These are phyloP conservation scores for Sturnira hondurensis DNA, from an alignment of 2,113 vertebrate genomes.

Conservation along the genomic window DNA sequence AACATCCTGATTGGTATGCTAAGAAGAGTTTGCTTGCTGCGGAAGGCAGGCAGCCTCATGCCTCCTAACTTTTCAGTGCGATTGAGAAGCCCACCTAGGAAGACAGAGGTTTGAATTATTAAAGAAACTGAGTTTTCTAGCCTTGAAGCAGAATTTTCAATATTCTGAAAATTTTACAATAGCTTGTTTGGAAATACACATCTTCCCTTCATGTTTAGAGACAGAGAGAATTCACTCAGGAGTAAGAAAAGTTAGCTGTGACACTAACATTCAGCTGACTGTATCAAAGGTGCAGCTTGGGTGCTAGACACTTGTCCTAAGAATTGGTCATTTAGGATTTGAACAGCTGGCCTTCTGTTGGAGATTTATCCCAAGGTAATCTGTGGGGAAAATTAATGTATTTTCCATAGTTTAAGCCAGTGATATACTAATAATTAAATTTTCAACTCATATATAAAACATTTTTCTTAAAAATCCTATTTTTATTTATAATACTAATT, in stretches of 20 bases:
- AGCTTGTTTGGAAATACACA: slow-evolving; percentile 32
- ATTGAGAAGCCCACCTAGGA: slow-evolving; percentile 56
- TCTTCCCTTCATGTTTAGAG: background rate
- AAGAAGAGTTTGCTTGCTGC: slow-evolving; percentile 42
- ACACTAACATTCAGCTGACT: background rate
- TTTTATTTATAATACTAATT: background rate
- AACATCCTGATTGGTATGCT: slow-evolving; percentile 41
- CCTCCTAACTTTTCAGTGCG: slow-evolving; percentile 26
- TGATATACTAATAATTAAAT: background rate
- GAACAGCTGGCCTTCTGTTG: background rate
- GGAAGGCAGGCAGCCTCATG: slow-evolving; percentile 38
- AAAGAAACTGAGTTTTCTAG: slow-evolving; percentile 57
- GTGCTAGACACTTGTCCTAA: background rate
- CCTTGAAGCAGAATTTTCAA: slow-evolving; percentile 61
- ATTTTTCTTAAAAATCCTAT: background rate
- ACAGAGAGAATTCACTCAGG: background rate
- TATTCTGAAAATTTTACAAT: slow-evolving; percentile 46
- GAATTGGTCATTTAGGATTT: background rate
- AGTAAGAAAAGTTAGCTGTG: background rate
- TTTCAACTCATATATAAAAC: background rate
- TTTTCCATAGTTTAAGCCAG: slow-evolving; percentile 4
- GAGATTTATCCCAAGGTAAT: background rate
- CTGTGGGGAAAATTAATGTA: background rate
- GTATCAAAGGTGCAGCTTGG: background rate
- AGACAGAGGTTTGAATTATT: slow-evolving; percentile 71